phyloP scores from a whole-genome alignment of 1,140 invertebrate genomes.

The Drosophila mayri region DNA sequence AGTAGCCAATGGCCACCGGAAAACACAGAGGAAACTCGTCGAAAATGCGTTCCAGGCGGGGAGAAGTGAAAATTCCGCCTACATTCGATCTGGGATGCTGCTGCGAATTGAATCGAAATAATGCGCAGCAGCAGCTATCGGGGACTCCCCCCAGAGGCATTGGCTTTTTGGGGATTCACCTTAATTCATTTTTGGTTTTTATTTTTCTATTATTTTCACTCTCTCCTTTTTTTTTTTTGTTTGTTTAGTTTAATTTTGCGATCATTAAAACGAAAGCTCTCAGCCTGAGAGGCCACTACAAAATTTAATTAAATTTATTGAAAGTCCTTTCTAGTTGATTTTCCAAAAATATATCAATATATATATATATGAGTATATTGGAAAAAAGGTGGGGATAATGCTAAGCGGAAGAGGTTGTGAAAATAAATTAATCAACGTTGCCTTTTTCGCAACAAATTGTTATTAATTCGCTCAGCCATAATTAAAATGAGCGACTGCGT shows the following conservation, averaged over 20 bases:
- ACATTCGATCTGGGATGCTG: constrained; percentile 9
- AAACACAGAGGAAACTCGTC: constrained; percentile 14
- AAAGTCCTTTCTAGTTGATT: constrained; percentile 19
- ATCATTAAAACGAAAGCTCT: background rate
- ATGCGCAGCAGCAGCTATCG: constrained; percentile 4
- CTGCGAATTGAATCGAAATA: constrained; percentile 40
- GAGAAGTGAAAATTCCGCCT: background rate
- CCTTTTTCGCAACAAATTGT: constrained; percentile 32
- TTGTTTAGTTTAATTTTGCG: background rate
- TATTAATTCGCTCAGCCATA: constrained; percentile 41
- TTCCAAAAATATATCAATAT: constrained; percentile 3
- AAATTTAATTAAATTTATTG: constrained; percentile 24
- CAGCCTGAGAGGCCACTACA: background rate
- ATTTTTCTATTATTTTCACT: background rate
- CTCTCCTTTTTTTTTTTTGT: background rate
- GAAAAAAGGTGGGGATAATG: background rate
- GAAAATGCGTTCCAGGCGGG: constrained; percentile 8
- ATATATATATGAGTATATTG: background rate
- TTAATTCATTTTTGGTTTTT: background rate
- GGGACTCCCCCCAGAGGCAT: background rate
- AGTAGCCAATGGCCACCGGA: constrained; percentile 29
- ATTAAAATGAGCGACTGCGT: constrained; percentile 20
- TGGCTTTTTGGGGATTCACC: background rate
- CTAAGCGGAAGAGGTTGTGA: background rate
- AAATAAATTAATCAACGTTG: constrained; percentile 39